These are phyloP conservation scores for Entelurus aequoreus DNA, from an alignment of 2,113 vertebrate species.

Conservation along the genomic window DNA sequence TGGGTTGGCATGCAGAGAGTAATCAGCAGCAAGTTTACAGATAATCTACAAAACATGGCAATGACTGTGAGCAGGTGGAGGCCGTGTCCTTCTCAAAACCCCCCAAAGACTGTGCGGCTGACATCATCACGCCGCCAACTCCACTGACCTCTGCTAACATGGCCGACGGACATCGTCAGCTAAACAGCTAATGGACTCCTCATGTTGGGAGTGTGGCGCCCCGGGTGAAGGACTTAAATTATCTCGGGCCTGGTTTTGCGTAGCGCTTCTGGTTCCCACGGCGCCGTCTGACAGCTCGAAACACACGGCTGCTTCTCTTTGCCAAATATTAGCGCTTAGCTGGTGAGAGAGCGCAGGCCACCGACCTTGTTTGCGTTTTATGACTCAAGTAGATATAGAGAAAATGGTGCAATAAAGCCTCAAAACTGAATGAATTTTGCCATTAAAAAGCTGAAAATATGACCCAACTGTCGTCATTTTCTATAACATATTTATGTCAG, in stretches of 20 bases:
- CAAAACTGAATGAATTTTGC: too few relatives aligned
- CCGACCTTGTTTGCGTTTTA: too few relatives aligned
- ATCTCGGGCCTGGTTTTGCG: background rate
- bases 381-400: too few relatives aligned
- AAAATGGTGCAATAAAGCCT: too few relatives aligned
- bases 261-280: background rate
- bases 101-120: background rate
- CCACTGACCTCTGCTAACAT: conserved; percentile 31
- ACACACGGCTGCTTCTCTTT: conserved; percentile 13
- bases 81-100: too few relatives aligned
- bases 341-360: background rate
- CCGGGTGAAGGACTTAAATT: conserved; percentile 8
- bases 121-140: conserved; percentile 14
- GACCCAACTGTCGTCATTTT: background rate
- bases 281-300: conserved; percentile 4
- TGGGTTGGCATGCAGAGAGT: too few relatives aligned
- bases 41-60: too few relatives aligned
- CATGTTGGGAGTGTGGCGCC: conserved; percentile 38
- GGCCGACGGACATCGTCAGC: conserved; percentile 26
- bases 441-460: background rate
- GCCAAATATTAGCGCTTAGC: background rate
- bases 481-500: background rate
- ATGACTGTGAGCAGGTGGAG: too few relatives aligned
- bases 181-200: conserved; percentile 41
- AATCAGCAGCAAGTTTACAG: too few relatives aligned